These are phyloP conservation scores for Bufo gargarizans DNA, from an alignment of 2,113 vertebrate species.

Conservation along the genomic window DNA sequence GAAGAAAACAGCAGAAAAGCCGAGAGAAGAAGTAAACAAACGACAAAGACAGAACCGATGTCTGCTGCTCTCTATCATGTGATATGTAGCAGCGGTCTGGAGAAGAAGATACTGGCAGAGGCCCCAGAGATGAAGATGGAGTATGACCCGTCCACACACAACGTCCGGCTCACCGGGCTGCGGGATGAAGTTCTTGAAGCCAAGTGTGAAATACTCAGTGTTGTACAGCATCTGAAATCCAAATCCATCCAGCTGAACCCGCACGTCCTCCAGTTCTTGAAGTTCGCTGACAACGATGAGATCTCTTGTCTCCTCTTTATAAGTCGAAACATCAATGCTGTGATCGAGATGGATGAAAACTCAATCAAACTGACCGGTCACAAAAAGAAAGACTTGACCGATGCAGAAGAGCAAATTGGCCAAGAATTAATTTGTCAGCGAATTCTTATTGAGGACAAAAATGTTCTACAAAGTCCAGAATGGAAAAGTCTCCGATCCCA, in stretches of 20 bases:
- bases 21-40: constrained; percentile 68
- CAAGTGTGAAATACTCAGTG: constrained; percentile 71
- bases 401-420: constrained; percentile 75
- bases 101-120: constrained; percentile 59
- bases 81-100: constrained; percentile 65
- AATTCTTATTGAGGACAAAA: constrained; percentile 69
- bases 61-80: constrained; percentile 68
- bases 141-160: constrained; percentile 60
- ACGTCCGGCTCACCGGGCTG: constrained; percentile 74
- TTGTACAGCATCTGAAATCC: constrained; percentile 62
- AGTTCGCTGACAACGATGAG: constrained; percentile 63
- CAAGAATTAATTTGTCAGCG: constrained; percentile 62
- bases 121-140: constrained; percentile 72
- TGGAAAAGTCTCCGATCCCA: constrained; percentile 70
- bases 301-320: constrained; percentile 72
- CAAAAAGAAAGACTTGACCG: constrained; percentile 64
- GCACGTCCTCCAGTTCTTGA: constrained; percentile 72
- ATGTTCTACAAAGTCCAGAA: constrained; percentile 64
- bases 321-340: constrained; percentile 70
- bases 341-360: constrained; percentile 68
- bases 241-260: constrained; percentile 63
- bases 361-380: constrained; percentile 68
- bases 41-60: constrained; percentile 65
- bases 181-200: constrained; percentile 71
- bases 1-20: constrained; percentile 63